Evolutionary conservation across 2,888 invertebrate genomes (phyloP), one percentile per base, ranked within the genome.

Genomic region (Torymus tubicola): DNA sequence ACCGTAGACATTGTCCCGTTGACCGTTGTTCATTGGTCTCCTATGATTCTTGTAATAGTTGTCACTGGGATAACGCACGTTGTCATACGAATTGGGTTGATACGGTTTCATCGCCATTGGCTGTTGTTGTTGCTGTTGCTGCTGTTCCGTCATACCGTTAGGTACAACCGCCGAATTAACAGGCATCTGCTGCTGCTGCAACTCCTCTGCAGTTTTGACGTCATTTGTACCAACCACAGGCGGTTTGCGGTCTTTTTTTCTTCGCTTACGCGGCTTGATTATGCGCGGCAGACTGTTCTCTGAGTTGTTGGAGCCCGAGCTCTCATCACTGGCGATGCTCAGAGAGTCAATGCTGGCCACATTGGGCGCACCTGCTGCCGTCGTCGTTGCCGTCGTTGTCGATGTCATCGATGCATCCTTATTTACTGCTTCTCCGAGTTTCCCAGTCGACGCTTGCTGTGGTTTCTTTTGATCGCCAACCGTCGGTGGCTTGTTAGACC

Each of bases 241-340:
- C 55, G 96, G 95, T 91, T 96, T 96, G 85, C 96, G 93, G 89
- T 97, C 97, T 91, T 97, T 97, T 94, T 97, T 97, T 89, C 97
- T 94, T 72, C 97, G 93, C 90, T 97, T 97, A 70, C 97, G 92
- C 8, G 97, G 97, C 90, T 97, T 97, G 87, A 97, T 97, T 84
- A 97, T 96, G 85, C 97, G 93, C 84, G 97, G 97, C 88, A 97
- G 92, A 91, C 95, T 95, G 84, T 95, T 95, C 88, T 96, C 96
- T 12, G 95, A 93, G 80, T 92, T 92, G 83, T 91, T 91, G 5
- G 92, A 92, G 80, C 94, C 94, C 85, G 95, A 95, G 91, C 95
- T 95, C 91, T 95, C 95, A 90, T 95, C 95, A 91, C 95, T 95
- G 81, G 95, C 94, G 85, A 95, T 94, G 91, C 95, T 95, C 87